phyloP scores from a whole-genome alignment of 2,797 vertebrate species.

The Coracias cyanogaster region DNA sequence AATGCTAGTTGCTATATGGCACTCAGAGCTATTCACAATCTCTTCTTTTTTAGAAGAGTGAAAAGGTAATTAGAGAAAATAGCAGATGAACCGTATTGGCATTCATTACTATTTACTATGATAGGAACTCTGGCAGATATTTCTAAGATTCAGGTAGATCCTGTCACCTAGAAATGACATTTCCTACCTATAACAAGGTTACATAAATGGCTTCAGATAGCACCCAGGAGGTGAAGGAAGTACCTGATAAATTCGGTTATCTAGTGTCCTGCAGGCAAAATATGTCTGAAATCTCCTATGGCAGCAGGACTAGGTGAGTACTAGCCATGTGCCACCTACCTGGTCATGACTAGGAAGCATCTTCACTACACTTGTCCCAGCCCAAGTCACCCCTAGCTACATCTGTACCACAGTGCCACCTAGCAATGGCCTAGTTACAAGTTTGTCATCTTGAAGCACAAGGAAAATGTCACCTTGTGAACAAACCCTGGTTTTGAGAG shows the following conservation, averaged over 20 bases:
- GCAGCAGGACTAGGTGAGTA: not conserved
- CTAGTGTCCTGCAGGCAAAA: not conserved
- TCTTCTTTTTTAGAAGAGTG: not conserved
- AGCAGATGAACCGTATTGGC: not conserved
- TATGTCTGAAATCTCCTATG: not conserved
- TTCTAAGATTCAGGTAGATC: not conserved
- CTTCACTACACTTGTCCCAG: not conserved
- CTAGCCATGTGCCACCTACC: not conserved
- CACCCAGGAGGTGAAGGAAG: not conserved
- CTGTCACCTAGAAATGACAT: not conserved
- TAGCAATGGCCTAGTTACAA: not conserved
- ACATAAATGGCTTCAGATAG: not conserved
- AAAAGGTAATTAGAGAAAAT: not conserved
- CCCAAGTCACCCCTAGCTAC: fast-evolving
- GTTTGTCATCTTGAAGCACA: not conserved
- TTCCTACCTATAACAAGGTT: not conserved
- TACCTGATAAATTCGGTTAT: not conserved
- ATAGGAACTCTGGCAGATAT: not conserved
- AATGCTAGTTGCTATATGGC: not conserved
- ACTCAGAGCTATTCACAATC: not conserved
- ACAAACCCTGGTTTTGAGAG: not conserved
- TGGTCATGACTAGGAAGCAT: not conserved
- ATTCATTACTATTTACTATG: not conserved
- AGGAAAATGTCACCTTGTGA: not conserved
- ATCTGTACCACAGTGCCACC: not conserved